A percentile compares a stretch with the other conserved stretches of the same genome.
These are phyloP conservation scores for Synchiropus splendidus DNA, from an alignment of 2,113 vertebrate genomes.

Conservation along the genomic window DNA sequence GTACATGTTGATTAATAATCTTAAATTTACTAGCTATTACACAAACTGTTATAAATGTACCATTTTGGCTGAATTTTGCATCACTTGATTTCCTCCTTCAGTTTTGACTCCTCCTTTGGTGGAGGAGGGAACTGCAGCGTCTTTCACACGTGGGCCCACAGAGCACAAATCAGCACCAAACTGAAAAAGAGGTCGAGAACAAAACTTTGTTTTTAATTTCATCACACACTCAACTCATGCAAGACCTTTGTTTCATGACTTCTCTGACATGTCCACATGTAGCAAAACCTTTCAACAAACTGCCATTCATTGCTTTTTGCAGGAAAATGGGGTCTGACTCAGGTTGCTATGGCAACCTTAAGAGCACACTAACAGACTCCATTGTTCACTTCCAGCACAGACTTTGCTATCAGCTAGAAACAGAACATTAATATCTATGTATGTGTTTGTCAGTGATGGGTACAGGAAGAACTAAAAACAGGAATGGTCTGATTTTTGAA, in stretches of 20 bases:
- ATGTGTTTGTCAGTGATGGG: constrained; percentile 18
- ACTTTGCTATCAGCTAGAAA: too few relatives aligned
- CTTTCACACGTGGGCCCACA: constrained; percentile 13
- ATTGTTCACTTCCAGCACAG: constrained; percentile 10
- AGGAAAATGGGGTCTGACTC: constrained; percentile 24
- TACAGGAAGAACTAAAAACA: too few relatives aligned
- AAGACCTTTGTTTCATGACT: constrained; percentile 52
- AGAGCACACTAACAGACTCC: constrained; percentile 47
- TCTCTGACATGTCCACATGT: constrained; percentile 44
- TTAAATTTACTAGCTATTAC: too few relatives aligned
- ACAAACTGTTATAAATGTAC: constrained; percentile 22
- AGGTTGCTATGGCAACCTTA: constrained; percentile 60
- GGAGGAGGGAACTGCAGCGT: constrained; percentile 15
- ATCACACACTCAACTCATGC: too few relatives aligned
- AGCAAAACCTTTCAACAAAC: constrained; percentile 14
- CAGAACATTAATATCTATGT: constrained; percentile 47
- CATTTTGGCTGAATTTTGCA: constrained; percentile 19
- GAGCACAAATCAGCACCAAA: constrained; percentile 46
- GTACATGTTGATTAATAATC: too few relatives aligned
- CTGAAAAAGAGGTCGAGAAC: constrained; percentile 29
- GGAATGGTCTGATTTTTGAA: too few relatives aligned
- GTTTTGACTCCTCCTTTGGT: constrained; percentile 19
- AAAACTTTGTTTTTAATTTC: too few relatives aligned
- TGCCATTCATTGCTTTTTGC: constrained; percentile 29
- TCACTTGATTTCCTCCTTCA: background rate